Percentiles rank a stretch among this genome's conserved stretches.
These are phyloP conservation scores for Aldabrachelys gigantea DNA, from an alignment of 2,113 vertebrate genomes.

Conservation along the genomic window DNA sequence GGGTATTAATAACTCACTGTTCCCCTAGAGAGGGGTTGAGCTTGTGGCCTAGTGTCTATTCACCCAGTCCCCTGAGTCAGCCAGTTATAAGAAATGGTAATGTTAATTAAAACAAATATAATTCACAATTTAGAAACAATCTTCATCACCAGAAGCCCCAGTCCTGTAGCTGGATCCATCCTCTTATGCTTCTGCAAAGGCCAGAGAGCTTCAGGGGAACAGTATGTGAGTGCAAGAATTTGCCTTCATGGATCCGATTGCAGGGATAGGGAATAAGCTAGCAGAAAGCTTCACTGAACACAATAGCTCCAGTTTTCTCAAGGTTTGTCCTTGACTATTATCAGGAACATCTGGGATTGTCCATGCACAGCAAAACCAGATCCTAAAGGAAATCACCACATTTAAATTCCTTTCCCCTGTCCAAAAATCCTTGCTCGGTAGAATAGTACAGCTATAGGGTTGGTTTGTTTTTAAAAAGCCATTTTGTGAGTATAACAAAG, in stretches of 20 bases:
- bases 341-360: not conserved
- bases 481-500: not conserved
- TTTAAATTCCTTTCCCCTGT: not conserved
- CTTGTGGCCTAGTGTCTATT: fast-evolving
- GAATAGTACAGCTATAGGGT: not conserved
- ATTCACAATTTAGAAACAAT: not conserved
- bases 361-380: not conserved
- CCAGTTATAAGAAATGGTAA: not conserved
- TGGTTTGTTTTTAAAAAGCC: not conserved
- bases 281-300: not conserved
- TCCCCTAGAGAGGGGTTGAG: not conserved
- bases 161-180: not conserved
- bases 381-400: not conserved
- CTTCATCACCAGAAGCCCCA: not conserved
- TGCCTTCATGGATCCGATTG: not conserved
- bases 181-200: fast-evolving
- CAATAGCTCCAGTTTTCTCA: not conserved
- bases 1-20: not conserved
- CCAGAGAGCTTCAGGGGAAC: not conserved
- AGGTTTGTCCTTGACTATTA: not conserved
- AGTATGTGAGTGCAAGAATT: fast-evolving
- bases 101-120: not conserved
- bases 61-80: not conserved
- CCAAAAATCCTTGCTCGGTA: not conserved
- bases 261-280: not conserved